Evolutionary conservation across 2,888 invertebrate genomes (phyloP).

Genomic region (Ephialtes manifestator): DNA sequence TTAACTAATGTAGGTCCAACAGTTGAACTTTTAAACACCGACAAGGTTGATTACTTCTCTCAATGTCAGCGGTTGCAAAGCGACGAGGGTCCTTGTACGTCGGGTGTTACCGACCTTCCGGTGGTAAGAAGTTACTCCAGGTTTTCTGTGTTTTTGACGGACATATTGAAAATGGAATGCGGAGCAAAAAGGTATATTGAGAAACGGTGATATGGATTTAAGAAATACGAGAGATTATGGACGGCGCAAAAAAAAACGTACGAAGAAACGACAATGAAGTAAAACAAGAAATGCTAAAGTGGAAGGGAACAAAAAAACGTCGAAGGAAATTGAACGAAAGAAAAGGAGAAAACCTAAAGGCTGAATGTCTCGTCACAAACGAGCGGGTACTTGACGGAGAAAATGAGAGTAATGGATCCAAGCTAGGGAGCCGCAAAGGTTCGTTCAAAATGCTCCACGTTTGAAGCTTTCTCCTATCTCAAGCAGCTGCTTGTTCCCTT

Average conservation of each 20-base stretch:
- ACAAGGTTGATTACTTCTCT: constrained; percentile 15
- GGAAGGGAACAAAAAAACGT: neutral
- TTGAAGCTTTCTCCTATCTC: constrained; percentile 9
- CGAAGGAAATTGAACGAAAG: constrained; percentile 1
- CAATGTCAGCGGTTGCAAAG: constrained; percentile 2
- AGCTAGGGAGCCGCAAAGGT: constrained; percentile 4
- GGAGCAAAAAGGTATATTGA: neutral
- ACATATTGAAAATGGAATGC: constrained; percentile 15
- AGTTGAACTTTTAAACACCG: neutral
- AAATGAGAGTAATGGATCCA: constrained; percentile 20
- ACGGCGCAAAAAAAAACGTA: neutral
- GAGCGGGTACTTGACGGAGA: constrained; percentile 10
- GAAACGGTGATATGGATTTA: neutral
- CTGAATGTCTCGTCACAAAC: constrained; percentile 16
- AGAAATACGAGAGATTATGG: neutral
- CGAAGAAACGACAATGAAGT: constrained; percentile 50
- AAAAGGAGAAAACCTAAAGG: constrained; percentile 20
- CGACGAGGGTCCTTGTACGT: neutral
- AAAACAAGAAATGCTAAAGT: constrained; percentile 32
- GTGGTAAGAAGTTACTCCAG: neutral
- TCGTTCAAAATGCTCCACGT: constrained; percentile 4
- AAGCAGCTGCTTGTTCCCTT: neutral
- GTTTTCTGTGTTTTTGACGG: neutral
- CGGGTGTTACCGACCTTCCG: neutral
- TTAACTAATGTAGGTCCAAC: neutral